Percentiles rank a stretch among this genome's conserved stretches.
phyloP scores from a whole-genome alignment of 1,140 invertebrate species.

The Euborellia annulipes region DNA sequence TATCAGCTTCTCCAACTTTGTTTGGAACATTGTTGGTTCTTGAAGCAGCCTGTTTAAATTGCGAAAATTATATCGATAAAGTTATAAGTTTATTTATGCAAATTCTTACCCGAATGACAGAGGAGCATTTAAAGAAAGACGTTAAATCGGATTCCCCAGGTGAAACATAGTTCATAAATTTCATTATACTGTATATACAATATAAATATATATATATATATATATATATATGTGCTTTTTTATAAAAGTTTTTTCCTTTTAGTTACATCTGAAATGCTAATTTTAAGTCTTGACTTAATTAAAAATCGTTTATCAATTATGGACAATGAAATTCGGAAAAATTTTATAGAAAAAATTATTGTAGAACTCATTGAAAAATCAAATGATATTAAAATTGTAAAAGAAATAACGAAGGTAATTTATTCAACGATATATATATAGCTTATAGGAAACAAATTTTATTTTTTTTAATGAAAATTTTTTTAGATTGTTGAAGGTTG shows the following conservation, averaged over 20 bases:
- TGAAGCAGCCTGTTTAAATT: conserved; percentile 81
- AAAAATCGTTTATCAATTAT: conserved; percentile 88
- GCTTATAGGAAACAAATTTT: no score
- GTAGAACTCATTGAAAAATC: conserved; percentile 89
- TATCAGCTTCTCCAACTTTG: conserved; percentile 53
- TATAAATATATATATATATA: no score
- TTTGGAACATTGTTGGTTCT: conserved; percentile 90
- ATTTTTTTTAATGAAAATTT: neutral
- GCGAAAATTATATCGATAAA: conserved; percentile 80
- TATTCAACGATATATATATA: neutral
- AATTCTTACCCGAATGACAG: conserved; percentile 72
- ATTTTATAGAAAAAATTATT: conserved; percentile 82
- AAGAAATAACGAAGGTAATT: conserved; percentile 59
- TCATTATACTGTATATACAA: no score
- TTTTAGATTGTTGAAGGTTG: conserved; percentile 69
- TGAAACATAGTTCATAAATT: no score
- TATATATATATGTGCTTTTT: no score
- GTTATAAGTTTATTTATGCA: conserved; percentile 85
- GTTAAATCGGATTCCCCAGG: conserved; percentile 3
- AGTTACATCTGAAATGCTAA: conserved; percentile 53
- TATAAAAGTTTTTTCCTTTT: no score
- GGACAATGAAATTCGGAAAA: conserved; percentile 84
- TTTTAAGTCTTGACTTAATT: conserved; percentile 74
- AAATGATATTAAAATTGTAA: conserved; percentile 80
- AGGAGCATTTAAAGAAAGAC: conserved; percentile 61